These are phyloP conservation scores for Gobio gobio DNA, from an alignment of 2,113 vertebrate species.

Conservation along the genomic window DNA sequence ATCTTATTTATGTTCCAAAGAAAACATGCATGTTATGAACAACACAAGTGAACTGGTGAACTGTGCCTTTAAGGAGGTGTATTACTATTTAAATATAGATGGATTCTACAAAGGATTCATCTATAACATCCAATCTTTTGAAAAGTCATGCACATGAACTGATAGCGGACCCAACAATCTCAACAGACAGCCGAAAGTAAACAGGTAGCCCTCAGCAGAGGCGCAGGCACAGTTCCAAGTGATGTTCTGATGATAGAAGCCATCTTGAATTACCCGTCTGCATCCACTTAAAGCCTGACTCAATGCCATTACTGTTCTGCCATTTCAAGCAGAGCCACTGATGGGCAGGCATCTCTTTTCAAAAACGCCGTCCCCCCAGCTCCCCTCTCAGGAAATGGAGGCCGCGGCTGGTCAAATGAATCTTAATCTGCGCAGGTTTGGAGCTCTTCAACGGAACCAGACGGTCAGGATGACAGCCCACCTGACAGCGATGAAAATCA, in stretches of 20 bases:
- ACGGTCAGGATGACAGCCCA: constrained; percentile 50
- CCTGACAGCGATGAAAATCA: constrained; percentile 57
- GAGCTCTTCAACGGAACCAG: constrained; percentile 47
- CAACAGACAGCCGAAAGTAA: constrained; percentile 71
- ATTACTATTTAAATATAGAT: background rate
- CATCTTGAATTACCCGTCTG: constrained; percentile 81
- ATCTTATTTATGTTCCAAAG: background rate
- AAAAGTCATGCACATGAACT: background rate
- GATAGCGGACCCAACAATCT: constrained; percentile 49
- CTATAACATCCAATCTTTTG: background rate
- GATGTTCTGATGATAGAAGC: constrained; percentile 75
- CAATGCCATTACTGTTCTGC: constrained; percentile 61
- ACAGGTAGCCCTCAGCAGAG: constrained; percentile 64
- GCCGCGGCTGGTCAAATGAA: constrained; percentile 54
- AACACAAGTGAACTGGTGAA: background rate
- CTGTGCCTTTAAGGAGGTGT: background rate
- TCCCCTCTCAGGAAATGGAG: constrained; percentile 57
- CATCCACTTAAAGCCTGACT: constrained; percentile 66
- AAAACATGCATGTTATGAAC: background rate
- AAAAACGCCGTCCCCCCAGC: constrained; percentile 49
- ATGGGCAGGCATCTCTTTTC: constrained; percentile 61
- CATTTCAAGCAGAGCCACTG: constrained; percentile 58
- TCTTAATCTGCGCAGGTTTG: constrained; percentile 56
- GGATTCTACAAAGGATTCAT: background rate
- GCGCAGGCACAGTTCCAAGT: constrained; percentile 67